Conservation (phyloP, 1,140 invertebrate genomes). For the Tenebrio molitor region DNA sequence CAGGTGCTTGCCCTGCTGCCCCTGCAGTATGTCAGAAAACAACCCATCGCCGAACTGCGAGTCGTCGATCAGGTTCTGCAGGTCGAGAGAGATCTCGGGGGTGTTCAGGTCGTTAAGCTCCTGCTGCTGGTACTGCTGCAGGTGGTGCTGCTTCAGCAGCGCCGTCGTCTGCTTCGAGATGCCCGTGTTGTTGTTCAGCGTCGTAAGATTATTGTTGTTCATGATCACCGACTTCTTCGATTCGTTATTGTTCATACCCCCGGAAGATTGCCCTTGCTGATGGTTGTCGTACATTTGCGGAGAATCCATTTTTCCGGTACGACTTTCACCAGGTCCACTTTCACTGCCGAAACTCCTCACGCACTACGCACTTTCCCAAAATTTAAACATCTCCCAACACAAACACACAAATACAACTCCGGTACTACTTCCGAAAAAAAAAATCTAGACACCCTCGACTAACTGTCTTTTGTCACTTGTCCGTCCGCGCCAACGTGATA, state of each 20-base stretch:
- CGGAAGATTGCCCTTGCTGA: constrained; percentile 66
- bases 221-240: constrained; percentile 64
- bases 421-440: constrained; percentile 27
- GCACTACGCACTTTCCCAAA: constrained; percentile 55
- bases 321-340: constrained; percentile 63
- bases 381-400: too few species aligned
- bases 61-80: constrained; percentile 91
- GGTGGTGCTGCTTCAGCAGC: constrained; percentile 66
- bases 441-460: too few species aligned
- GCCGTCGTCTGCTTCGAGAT: constrained; percentile 65
- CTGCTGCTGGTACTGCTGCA: constrained; percentile 78
- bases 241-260: constrained; percentile 59
- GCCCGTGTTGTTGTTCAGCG: constrained; percentile 64
- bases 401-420: too few species aligned
- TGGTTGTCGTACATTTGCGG: constrained; percentile 79
- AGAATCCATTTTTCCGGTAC: constrained; percentile 73
- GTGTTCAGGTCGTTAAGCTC: constrained; percentile 89
- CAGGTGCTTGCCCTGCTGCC: constrained; percentile 70
- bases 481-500: constrained; percentile 26
- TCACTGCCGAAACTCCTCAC: constrained; percentile 59
- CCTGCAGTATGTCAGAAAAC: constrained; percentile 83
- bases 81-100: constrained; percentile 89
- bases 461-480: constrained; percentile 21
- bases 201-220: constrained; percentile 63
- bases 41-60: constrained; percentile 86